Base-by-base conservation (phyloP, 2,797 vertebrate genomes). In the Halcyon smyrnensis region DNA sequence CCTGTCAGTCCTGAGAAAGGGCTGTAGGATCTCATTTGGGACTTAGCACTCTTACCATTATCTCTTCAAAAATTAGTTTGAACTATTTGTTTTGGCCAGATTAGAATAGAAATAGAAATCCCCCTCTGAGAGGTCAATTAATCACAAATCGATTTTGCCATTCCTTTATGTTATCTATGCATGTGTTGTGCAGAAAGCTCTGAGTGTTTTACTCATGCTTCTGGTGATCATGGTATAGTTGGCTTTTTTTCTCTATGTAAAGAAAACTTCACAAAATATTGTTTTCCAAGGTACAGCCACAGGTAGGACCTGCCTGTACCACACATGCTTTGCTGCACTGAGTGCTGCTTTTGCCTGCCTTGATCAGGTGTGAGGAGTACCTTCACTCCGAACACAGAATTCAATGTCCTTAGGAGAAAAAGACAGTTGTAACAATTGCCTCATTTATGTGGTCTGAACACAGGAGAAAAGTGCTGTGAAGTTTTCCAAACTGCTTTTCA, bases 331-430 rank as follows among this genome's bases (percentile, higher is more conserved):
- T 51, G 23, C 60, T 74, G n/a, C 12, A 11, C n/a, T 74, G 50
- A 32, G 46, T 69, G 51, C n/a, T 81, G 69, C 12, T 78, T 53
- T 65, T 46, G 3, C 36, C 65, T 84, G 23, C 46, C 60, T 70
- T 20, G 34, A 32, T 73, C 1, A 0, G 21, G 32, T 54, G 12
- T 0, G 1, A 74, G 24, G 1, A 81, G 24, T 14, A 16, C n/a
- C 65, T 82, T 78, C 56, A 62, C 14, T 18, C 30, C 34, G 17
- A 73, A 15, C 15, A 15, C 10, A 34, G 17, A 30, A 45, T 77
- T 77, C 41, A 46, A 6, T 32, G 50, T 51, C 65, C 50, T 69
- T 78, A 56, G n/a, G 41, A 73, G 37, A 19, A 53, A 30, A 32
- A 43, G 37, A 3, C 21, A 46, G 10, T 32, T 70, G 27, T 77